Conservation (phyloP, 1,140 invertebrate species). For the Drosophila ogumai region DNA sequence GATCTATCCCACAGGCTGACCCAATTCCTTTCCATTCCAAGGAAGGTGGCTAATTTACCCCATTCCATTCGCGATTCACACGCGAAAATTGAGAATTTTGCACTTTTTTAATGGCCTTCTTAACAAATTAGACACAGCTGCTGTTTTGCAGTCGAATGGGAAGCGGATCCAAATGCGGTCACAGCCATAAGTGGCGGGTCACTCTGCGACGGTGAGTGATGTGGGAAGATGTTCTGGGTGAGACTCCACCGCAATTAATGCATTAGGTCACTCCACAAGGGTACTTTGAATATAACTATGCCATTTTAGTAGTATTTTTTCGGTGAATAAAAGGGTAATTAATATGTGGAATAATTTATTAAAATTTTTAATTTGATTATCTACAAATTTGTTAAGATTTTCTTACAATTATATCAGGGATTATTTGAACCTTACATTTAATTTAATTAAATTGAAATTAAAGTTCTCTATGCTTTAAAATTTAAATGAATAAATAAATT, state of each 20-base stretch:
- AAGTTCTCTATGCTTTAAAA: no score
- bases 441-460: not conserved
- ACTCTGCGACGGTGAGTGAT: slow-evolving; percentile 47
- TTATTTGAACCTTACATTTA: not conserved
- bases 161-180: slow-evolving; percentile 46
- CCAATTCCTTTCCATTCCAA: slow-evolving; percentile 17
- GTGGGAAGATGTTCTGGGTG: slow-evolving; percentile 68
- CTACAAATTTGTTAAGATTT: not conserved
- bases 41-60: slow-evolving; percentile 50
- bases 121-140: slow-evolving; percentile 76
- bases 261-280: slow-evolving; percentile 28
- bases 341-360: not conserved
- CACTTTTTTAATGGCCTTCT: slow-evolving; percentile 68
- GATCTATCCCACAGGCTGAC: slow-evolving; percentile 29
- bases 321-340: no score
- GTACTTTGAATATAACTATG: not conserved
- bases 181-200: slow-evolving; percentile 45
- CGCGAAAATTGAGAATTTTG: slow-evolving; percentile 50
- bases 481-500: not conserved
- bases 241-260: slow-evolving; percentile 22
- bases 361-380: not conserved
- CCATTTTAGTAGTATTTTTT: not conserved
- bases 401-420: not conserved
- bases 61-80: slow-evolving; percentile 49
- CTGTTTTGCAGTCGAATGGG: slow-evolving; percentile 54